Evolutionary conservation across 2,888 invertebrate genomes (phyloP).

Genomic region (Euplexia lucipara): DNA sequence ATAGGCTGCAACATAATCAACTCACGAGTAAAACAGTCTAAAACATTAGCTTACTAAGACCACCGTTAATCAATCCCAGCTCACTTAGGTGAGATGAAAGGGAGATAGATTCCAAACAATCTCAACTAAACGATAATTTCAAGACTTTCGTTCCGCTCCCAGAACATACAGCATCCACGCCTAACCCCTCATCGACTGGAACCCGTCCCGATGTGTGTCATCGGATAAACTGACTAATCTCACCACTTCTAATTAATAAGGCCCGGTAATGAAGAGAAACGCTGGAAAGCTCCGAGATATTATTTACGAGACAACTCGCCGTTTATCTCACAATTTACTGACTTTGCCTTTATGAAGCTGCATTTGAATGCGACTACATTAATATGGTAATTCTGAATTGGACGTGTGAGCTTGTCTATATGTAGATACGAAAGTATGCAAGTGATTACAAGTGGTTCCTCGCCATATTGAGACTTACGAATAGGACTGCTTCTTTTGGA

Average conservation of each 20-base stretch:
- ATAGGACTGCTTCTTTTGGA: conserved; percentile 39
- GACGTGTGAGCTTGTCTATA: conserved; percentile 60
- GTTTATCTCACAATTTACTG: conserved; percentile 59
- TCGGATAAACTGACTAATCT: conserved; percentile 57
- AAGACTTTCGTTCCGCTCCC: conserved; percentile 5
- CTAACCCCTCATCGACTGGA: conserved; percentile 23
- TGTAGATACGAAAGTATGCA: conserved; percentile 43
- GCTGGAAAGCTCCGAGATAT: conserved; percentile 54
- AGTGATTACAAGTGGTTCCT: conserved; percentile 25
- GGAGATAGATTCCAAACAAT: not conserved
- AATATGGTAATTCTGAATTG: conserved; percentile 57
- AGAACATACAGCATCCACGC: not conserved
- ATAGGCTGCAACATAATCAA: too few species aligned
- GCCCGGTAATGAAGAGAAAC: conserved; percentile 60
- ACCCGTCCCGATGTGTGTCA: conserved; percentile 61
- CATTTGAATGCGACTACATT: conserved; percentile 56
- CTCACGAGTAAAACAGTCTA: not conserved
- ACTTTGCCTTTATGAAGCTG: conserved; percentile 48
- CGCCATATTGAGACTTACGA: conserved; percentile 30
- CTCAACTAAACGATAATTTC: not conserved
- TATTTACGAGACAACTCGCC: conserved; percentile 55
- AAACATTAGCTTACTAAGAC: too few species aligned
- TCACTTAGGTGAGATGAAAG: too few species aligned
- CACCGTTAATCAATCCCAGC: not conserved
- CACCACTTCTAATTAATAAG: conserved; percentile 58